phyloP scores from a whole-genome alignment of 2,797 vertebrate species.

The Adelosebastes latens region DNA sequence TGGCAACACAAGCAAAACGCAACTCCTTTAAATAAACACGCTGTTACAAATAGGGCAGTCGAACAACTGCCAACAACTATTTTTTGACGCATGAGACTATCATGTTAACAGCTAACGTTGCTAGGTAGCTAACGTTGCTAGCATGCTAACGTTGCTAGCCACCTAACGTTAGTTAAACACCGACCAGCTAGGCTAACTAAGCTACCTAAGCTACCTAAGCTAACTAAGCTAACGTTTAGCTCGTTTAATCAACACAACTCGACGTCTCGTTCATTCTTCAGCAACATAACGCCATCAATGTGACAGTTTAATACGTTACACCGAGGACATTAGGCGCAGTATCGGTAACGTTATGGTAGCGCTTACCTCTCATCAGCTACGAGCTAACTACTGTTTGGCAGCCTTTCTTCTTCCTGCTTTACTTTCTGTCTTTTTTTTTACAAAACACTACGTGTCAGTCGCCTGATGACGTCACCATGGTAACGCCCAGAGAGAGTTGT shows the following conservation, averaged over 20 bases:
- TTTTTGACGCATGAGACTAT: constrained; percentile 8
- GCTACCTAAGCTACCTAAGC: constrained; percentile 5
- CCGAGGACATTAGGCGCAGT: rapidly evolving
- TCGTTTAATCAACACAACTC: constrained; percentile 19
- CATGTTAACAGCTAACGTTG: constrained; percentile 30
- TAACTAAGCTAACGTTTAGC: constrained; percentile 1
- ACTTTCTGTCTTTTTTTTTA: constrained; percentile 14
- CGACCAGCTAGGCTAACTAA: background rate
- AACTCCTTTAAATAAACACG: rapidly evolving
- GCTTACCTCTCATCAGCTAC: constrained; percentile 12
- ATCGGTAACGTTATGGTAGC: background rate
- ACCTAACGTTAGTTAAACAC: background rate
- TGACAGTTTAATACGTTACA: background rate
- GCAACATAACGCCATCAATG: background rate
- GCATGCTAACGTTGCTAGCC: constrained; percentile 34
- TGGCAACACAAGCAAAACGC: background rate
- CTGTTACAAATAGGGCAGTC: rapidly evolving
- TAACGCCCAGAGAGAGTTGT: constrained; percentile 66
- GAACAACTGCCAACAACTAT: background rate
- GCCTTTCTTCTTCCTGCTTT: constrained; percentile 42
- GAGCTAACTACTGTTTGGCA: background rate
- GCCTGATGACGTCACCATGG: constrained; percentile 67
- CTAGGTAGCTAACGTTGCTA: constrained; percentile 11
- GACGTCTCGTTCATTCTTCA: background rate
- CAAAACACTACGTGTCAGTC: constrained; percentile 71